These are phyloP conservation scores for Coelinius sp. DNA, from an alignment of 2,888 invertebrate genomes.

Conservation along the genomic window DNA sequence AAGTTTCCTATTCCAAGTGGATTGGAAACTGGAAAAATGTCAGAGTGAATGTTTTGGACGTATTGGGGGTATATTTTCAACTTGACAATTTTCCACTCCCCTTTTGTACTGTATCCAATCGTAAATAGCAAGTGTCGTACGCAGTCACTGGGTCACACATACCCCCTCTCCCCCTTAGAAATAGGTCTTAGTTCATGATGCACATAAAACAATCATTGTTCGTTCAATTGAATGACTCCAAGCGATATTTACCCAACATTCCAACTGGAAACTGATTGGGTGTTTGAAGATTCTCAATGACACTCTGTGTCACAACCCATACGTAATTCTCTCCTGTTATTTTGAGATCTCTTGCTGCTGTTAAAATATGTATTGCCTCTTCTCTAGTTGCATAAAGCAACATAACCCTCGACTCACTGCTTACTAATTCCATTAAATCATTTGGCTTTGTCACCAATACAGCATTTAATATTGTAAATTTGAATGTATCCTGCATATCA, in stretches of 20 bases:
- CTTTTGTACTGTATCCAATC: no score
- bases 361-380: conserved; percentile 88
- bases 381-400: conserved; percentile 90
- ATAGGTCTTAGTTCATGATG: no score
- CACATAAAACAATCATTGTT: no score
- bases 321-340: conserved; percentile 94
- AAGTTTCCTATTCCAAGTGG: no score
- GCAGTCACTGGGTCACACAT: no score
- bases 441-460: conserved; percentile 83
- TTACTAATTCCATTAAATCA: conserved; percentile 86
- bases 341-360: conserved; percentile 81
- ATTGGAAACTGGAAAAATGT: no score
- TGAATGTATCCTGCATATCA: conserved; percentile 84
- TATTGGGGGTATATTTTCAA: no score
- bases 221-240: not conserved
- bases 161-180: no score
- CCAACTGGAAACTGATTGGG: conserved; percentile 89
- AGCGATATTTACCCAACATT: conserved; percentile 86
- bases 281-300: conserved; percentile 85
- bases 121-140: no score
- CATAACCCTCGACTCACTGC: conserved; percentile 93
- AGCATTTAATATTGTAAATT: conserved; percentile 89
- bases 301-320: conserved; percentile 97
- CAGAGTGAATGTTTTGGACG: no score
- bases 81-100: no score